Conservation (phyloP, 2,888 invertebrate species). For the Ornithoptera priamus region DNA sequence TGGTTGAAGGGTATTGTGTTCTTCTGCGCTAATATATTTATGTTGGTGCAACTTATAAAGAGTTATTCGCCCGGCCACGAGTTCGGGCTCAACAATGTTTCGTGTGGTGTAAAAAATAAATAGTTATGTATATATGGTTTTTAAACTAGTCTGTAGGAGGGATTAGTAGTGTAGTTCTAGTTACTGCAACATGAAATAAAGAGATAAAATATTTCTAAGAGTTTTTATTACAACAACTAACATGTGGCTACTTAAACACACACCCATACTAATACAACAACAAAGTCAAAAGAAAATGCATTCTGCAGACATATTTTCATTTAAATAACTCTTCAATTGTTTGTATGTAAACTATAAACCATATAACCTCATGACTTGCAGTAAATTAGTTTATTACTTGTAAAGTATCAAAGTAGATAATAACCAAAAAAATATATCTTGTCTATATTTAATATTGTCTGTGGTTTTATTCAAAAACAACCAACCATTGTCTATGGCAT, state of each 20-base stretch:
- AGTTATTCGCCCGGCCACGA: constrained; percentile 59
- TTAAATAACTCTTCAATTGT: neutral
- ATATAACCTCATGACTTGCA: neutral
- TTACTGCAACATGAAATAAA: neutral
- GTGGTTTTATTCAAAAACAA: neutral
- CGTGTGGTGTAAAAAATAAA: constrained; percentile 30
- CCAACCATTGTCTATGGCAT: neutral
- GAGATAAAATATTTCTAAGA: constrained; percentile 17
- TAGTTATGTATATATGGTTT: constrained; percentile 13
- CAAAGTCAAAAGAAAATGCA: constrained; percentile 38
- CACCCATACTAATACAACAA: constrained; percentile 49
- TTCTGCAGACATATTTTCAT: constrained; percentile 21
- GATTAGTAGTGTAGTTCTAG: neutral
- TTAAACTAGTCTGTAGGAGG: constrained; percentile 12
- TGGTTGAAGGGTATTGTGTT: constrained; percentile 93
- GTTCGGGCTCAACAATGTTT: constrained; percentile 46
- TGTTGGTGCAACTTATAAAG: constrained; percentile 80
- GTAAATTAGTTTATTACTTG: neutral
- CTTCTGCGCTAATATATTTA: constrained; percentile 88
- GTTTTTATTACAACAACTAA: constrained; percentile 56
- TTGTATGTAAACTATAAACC: neutral
- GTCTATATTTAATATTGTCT: no score
- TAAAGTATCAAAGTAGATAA: neutral
- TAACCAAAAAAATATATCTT: neutral
- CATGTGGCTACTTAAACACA: constrained; percentile 41